Conservation (phyloP, 2,113 vertebrate species). For the Centrocercus urophasianus region DNA sequence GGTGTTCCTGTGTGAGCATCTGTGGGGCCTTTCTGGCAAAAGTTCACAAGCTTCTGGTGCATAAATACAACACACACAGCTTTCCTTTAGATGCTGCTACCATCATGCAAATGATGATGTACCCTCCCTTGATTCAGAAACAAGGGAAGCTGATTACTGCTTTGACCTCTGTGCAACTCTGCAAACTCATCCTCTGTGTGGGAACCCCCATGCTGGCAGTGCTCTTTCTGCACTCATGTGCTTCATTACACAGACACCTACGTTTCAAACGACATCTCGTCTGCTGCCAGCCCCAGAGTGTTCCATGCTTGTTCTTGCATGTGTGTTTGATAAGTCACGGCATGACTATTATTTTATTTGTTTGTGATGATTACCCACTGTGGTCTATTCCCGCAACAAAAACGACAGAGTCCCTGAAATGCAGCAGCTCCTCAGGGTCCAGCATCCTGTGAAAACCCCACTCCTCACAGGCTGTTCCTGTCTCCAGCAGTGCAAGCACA, state of each 20-base stretch:
- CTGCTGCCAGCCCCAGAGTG: not conserved
- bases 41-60: not conserved
- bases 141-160: not conserved
- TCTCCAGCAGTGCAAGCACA: slow-evolving; percentile 38
- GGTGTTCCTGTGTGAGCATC: not conserved
- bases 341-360: not conserved
- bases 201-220: not conserved
- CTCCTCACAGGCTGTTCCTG: slow-evolving; percentile 37
- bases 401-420: not conserved
- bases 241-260: not conserved
- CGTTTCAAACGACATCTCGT: not conserved
- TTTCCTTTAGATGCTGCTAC: not conserved
- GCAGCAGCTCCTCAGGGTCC: slow-evolving; percentile 1
- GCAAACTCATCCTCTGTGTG: not conserved
- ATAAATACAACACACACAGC: not conserved
- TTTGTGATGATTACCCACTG: not conserved
- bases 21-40: not conserved
- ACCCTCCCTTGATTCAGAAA: not conserved
- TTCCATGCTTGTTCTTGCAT: not conserved
- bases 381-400: not conserved
- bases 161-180: not conserved
- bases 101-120: not conserved
- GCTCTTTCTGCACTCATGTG: not conserved
- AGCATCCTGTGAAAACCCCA: slow-evolving; percentile 44
- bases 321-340: slow-evolving; percentile 10